phyloP scores from a whole-genome alignment of 2,888 invertebrate genomes.

The Limenitis camilla region DNA sequence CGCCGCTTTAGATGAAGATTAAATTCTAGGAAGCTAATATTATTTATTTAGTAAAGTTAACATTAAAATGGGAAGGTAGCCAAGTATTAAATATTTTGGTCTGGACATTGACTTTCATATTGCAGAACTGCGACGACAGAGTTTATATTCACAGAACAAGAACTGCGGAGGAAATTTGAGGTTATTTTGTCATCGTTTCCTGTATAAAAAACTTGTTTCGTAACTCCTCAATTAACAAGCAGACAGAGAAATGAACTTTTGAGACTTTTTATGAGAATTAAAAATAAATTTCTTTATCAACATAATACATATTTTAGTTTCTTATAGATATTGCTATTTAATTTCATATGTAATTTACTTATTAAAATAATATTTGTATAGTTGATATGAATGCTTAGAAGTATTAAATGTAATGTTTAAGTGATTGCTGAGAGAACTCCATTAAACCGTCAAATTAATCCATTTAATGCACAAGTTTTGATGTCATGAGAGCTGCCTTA shows the following conservation, averaged over 20 bases:
- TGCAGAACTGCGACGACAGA: background rate
- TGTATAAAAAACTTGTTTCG: too few relatives aligned
- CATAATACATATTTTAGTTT: too few relatives aligned
- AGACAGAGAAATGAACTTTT: too few relatives aligned
- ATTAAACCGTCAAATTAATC: conserved; percentile 6
- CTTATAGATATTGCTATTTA: too few relatives aligned
- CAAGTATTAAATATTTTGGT: conserved; percentile 24
- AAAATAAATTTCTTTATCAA: too few relatives aligned
- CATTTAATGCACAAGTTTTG: conserved; percentile 4
- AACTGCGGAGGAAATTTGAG: background rate
- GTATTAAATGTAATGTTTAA: background rate
- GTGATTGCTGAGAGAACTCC: conserved; percentile 1
- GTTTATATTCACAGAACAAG: background rate
- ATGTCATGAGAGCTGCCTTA: background rate
- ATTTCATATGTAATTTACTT: too few relatives aligned
- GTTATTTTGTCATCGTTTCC: too few relatives aligned
- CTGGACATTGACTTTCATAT: conserved; percentile 26
- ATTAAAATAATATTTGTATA: too few relatives aligned
- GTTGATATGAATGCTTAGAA: background rate
- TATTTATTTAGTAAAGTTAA: conserved; percentile 6
- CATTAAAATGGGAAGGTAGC: conserved; percentile 17
- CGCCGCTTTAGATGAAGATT: background rate
- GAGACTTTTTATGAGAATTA: too few relatives aligned
- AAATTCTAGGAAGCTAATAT: background rate
- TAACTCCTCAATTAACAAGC: too few relatives aligned